Base-by-base conservation (phyloP, 2,888 invertebrate species). In the Saturnia pavonia region DNA sequence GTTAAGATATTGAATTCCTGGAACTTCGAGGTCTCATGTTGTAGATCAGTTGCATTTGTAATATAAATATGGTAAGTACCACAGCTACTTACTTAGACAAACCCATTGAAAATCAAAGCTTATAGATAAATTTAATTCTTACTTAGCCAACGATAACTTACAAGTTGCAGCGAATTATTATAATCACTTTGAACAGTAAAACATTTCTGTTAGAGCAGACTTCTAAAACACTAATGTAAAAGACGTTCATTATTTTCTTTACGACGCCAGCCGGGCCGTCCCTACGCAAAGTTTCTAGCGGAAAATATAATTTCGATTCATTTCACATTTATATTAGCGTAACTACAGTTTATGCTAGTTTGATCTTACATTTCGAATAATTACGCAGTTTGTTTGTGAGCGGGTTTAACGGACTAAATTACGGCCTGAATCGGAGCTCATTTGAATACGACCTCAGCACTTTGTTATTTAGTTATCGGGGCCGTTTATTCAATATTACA, bases 401-500 rank as follows among this genome's bases (percentile, higher is more conserved):
- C 65, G n/a, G 54, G 70, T 70, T 70, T 67, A 70, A 70, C 54
- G 67, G 76, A 77, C 77, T 77, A 57, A 57, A 22, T 57, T 12
- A 57, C 57, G 68, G 72, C 48, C 69, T 69, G 72, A 73, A 74
- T 73, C 74, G 72, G 72, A 67, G 72, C 78, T 79, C 78, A 83
- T 87, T 87, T 84, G 77, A 80, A 86, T 85, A 82, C 82, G 80
- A 80, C 79, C 83, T 79, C 75, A 76, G 78, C 76, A 75, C 77
- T 76, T 75, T 73, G 73, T 71, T 65, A 65, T 65, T 65, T 65
- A 65, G 40, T n/a, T 65, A 65, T 65, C 40, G 40, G 65, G 65
- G 65, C 34, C 34, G 65, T 65, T 65, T 65, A 11, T 65, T 40
- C 40, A 40, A 65, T 65, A 57, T 57, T 25, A 60, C 25, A 60